Evolutionary conservation across 2,888 invertebrate species (phyloP).

Genomic region (Seira ritae): DNA sequence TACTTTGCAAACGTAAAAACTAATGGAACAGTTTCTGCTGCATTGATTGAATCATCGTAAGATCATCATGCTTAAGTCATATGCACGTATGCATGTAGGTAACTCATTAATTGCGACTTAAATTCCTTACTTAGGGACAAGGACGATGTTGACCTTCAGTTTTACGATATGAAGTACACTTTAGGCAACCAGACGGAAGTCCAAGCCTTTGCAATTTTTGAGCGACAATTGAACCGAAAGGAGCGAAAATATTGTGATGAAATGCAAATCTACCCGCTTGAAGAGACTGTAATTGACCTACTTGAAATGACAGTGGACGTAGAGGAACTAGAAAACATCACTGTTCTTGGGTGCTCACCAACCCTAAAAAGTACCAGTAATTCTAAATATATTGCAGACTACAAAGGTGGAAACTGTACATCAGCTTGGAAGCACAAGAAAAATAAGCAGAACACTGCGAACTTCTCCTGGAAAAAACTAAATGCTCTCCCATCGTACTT

Average conservation of each 20-base stretch:
- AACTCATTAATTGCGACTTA: too few relatives aligned
- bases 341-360: not conserved
- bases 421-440: not conserved
- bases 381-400: not conserved
- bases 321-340: conserved; percentile 31
- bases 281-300: not conserved
- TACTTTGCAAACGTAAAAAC: conserved; percentile 72
- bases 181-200: conserved; percentile 10
- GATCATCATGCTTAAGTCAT: not conserved
- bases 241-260: conserved; percentile 4
- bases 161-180: conserved; percentile 37
- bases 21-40: conserved; percentile 59
- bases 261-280: conserved; percentile 32
- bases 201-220: conserved; percentile 27
- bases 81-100: too few relatives aligned
- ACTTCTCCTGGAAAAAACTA: not conserved
- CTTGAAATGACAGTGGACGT: conserved; percentile 35
- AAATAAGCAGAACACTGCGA: not conserved
- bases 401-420: not conserved
- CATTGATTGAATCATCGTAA: conserved; percentile 54
- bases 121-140: too few relatives aligned
- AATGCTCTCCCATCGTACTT: not conserved
- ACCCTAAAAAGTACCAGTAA: not conserved
- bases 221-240: conserved; percentile 29
- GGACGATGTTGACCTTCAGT: too few relatives aligned